These are phyloP conservation scores for Nemurella pictetii DNA, from an alignment of 2,888 invertebrate genomes.

Conservation along the genomic window DNA sequence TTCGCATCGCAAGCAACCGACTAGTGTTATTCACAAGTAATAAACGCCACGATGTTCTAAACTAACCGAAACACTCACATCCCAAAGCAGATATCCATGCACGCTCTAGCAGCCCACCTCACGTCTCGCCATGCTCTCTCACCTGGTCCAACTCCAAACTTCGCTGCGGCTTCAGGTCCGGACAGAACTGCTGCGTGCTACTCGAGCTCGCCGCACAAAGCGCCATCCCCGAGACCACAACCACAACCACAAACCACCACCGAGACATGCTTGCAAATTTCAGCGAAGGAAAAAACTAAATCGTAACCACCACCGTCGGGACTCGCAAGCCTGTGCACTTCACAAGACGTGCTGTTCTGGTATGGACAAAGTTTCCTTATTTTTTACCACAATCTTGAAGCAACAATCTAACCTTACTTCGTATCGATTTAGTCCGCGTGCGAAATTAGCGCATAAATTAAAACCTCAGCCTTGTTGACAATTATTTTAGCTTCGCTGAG, in stretches of 20 bases:
- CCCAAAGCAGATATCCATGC: too few relatives aligned
- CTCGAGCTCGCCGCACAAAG: neutral
- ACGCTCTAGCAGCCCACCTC: too few relatives aligned
- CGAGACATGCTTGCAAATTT: neutral
- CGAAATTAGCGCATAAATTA: neutral
- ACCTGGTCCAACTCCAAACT: conserved; percentile 45
- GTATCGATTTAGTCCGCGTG: neutral
- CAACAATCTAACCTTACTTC: neutral
- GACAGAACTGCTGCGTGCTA: conserved; percentile 38
- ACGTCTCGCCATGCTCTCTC: too few relatives aligned
- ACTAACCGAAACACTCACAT: too few relatives aligned
- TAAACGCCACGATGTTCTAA: too few relatives aligned
- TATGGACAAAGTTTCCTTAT: neutral
- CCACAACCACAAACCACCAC: neutral
- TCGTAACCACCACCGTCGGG: neutral
- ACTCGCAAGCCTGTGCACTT: neutral
- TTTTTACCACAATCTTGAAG: neutral
- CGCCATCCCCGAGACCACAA: neutral
- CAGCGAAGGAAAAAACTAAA: too few relatives aligned
- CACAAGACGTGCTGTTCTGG: neutral
- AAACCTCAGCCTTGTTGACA: neutral
- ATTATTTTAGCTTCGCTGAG: neutral
- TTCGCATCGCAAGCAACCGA: too few relatives aligned
- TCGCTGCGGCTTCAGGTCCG: conserved; percentile 44
- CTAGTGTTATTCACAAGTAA: too few relatives aligned